Percentiles rank a stretch among this genome's conserved stretches.
These are phyloP conservation scores for Abscondita cerata DNA, from an alignment of 2,888 invertebrate genomes.

Conservation along the genomic window DNA sequence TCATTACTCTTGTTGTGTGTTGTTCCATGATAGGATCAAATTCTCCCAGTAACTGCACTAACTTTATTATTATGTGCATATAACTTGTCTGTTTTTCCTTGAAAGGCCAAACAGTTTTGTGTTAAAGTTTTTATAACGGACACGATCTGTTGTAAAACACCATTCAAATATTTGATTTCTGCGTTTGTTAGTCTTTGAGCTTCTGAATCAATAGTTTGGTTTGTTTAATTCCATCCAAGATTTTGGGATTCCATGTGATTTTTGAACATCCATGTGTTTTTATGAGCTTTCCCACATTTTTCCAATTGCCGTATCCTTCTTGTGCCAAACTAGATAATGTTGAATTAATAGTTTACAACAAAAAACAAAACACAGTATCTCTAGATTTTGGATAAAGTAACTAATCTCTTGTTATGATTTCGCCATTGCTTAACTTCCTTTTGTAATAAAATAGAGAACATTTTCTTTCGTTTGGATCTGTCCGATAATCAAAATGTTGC, in stretches of 20 bases:
- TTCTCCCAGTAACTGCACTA: constrained; percentile 20
- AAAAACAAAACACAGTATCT: constrained; percentile 6
- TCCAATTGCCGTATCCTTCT: constrained; percentile 15
- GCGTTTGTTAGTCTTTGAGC: constrained; percentile 7
- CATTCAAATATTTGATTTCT: constrained; percentile 12
- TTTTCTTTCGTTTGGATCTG: too few relatives aligned
- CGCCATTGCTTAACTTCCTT: neutral
- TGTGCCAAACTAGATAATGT: neutral
- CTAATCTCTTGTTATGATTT: constrained; percentile 8
- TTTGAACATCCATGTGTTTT: constrained; percentile 8
- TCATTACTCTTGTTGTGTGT: too few relatives aligned
- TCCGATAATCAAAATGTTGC: too few relatives aligned
- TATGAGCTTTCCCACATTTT: neutral
- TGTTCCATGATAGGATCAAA: constrained; percentile 22
- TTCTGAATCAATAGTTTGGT: constrained; percentile 8
- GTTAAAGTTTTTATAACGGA: constrained; percentile 13
- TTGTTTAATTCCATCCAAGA: constrained; percentile 3
- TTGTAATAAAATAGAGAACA: too few relatives aligned
- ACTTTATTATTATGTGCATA: constrained; percentile 23
- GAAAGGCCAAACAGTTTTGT: constrained; percentile 8
- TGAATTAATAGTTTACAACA: constrained; percentile 4
- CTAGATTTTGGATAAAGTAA: neutral
- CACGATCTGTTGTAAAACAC: neutral
- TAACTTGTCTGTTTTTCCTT: constrained; percentile 15
- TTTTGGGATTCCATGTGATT: constrained; percentile 2